Base-by-base conservation (phyloP, 1,140 invertebrate genomes). In the Aphaenogaster ashmeadi region DNA sequence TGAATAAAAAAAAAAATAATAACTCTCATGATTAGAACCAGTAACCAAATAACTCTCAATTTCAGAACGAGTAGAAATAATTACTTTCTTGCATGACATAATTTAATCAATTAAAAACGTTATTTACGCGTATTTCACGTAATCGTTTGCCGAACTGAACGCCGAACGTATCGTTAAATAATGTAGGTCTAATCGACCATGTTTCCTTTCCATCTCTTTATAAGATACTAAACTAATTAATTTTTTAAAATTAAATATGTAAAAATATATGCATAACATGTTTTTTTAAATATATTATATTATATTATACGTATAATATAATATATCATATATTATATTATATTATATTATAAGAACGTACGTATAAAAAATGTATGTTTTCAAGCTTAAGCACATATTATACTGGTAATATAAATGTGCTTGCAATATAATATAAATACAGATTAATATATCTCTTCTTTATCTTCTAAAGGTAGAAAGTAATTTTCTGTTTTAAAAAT, bases 111-210 rank as follows among this genome's bases (percentile, higher is more conserved):
- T 72, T 72, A 83, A 72, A 81, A 72, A n/a, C 8, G 11, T 36
- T 6, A 58, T 18, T 60, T 44, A 21, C 2, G 8, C 3, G 4
- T 58, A 13, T 56, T 44, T 58, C 11, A 27, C 36, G 21, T 66
- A 58, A 60, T 74, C 27, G 11, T 69, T 69, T 54, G 21, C 18
- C 69, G 41, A 83, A 72, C 77, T 80, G 44, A 80, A 47, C 13
- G 33, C 60, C 41, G 52, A 58, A 58, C 33, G 77, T 66, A 66
- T 47, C 3, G 47, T 33, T 56, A n/a, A 7, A 15, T 66, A 79
- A 67, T 38, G 7, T 11, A 36, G 9, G 74, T 47, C 2, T 47
- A 27, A 74, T 74, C 41, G 54, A 83, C 3, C 27, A 1, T 44
- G 18, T 44, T 52, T 80, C n/a, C 27, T 50, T 66, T 60, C 8